phyloP scores from a whole-genome alignment of 2,113 vertebrate species.

The Plestiodon gilberti region DNA sequence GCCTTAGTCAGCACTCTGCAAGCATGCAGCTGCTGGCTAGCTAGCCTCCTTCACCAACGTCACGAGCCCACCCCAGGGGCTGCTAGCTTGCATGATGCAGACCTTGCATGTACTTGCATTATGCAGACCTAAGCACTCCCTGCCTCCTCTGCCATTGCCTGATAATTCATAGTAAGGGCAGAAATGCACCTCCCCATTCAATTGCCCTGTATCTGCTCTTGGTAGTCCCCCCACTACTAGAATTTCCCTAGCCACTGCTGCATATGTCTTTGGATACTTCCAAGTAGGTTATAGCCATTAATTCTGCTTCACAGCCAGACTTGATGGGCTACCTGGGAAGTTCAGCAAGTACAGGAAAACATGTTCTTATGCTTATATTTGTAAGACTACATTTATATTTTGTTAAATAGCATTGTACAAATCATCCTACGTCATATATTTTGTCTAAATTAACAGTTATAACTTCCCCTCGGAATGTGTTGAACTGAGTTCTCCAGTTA shows the following conservation, averaged over 20 bases:
- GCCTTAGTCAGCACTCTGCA: neutral
- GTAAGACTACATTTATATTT: neutral
- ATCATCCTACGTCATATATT: slow-evolving; percentile 22
- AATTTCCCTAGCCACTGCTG: neutral
- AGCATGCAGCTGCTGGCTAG: neutral
- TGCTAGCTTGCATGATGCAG: neutral
- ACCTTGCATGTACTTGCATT: neutral
- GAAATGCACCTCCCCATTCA: neutral
- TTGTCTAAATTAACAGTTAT: slow-evolving; percentile 74
- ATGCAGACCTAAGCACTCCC: neutral
- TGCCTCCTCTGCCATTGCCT: neutral
- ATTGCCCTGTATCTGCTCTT: neutral
- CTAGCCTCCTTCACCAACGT: neutral
- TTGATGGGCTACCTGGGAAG: neutral
- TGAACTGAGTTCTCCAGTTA: slow-evolving; percentile 80
- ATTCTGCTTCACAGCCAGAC: neutral
- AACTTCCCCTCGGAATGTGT: slow-evolving; percentile 81
- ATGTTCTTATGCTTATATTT: too few relatives aligned
- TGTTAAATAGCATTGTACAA: neutral
- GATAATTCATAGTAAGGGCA: neutral
- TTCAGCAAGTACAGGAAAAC: neutral
- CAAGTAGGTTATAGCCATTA: neutral
- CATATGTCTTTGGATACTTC: neutral
- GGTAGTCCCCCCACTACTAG: neutral
- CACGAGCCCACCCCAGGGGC: neutral